Base-by-base conservation (phyloP, 2,888 invertebrate species). In the Sesamia inferens region DNA sequence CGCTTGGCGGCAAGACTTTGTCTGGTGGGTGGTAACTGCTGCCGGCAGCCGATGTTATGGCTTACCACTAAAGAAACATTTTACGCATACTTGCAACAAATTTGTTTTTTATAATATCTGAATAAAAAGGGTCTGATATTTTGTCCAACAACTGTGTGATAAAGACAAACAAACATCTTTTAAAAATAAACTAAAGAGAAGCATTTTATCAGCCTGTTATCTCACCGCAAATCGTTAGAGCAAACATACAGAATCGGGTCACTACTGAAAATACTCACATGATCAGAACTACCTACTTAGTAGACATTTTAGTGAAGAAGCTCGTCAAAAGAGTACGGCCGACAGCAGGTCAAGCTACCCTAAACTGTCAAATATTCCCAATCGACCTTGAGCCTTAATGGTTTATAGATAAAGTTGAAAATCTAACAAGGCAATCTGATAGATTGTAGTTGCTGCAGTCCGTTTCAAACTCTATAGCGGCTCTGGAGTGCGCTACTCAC, bases 221-320 rank as follows among this genome's bases (percentile, higher is more conserved):
- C 83, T 55, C 57, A 31, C n/a, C 63, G 80, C 80, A 48, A 83
- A 82, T 77, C 62, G 63, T 58, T 71, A 6, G 6, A 59, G 62
- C 31, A 77, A 82, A 82, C 79, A 83, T 31, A 7, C 42, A 42
- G 47, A 83, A 74, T 59, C 68, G 59, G 82, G 82, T 80, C 81
- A 80, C 68, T 70, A 62, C 68, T 69, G 83, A 61, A 70, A 22
- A 66, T 57, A 59, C 39, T 68, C 39, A 61, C 47, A 48, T 67
- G 55, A 66, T 72, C 72, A 66, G 55, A 73, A 51, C 42, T 44
- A 68, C n/a, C 39, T 44, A 44, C 44, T 31, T 22, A 24, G 22
- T 31, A 19, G 13, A 58, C 19, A 14, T 39, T 19, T 19, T 14
- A 6, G 14, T 10, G 13, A 39, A 57, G 57, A 19, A 19, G 22